Conservation (phyloP, 2,113 vertebrate species). For the Salvelinus fontinalis region DNA sequence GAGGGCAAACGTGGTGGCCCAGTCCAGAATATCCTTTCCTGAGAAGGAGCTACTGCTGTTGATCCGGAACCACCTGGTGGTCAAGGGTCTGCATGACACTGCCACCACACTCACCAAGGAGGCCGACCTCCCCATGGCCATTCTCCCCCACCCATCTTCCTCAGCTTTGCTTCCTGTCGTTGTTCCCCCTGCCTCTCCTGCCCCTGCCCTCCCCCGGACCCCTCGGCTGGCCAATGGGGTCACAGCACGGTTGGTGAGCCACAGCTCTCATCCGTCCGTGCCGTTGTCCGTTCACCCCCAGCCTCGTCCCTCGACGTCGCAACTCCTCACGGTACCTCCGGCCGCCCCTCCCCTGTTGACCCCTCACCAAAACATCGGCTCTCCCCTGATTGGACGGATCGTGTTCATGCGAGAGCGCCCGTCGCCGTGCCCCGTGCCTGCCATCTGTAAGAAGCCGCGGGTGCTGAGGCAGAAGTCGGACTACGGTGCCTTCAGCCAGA, state of each 20-base stretch:
- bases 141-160: slow-evolving; percentile 79
- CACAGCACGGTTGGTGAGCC: slow-evolving; percentile 77
- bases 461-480: slow-evolving; percentile 96
- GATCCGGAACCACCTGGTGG: slow-evolving; percentile 94
- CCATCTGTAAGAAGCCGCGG: slow-evolving; percentile 86
- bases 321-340: slow-evolving; percentile 70
- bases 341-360: slow-evolving; percentile 72
- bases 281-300: slow-evolving; percentile 67
- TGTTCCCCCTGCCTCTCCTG: slow-evolving; percentile 77
- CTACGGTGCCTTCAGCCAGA: slow-evolving; percentile 97
- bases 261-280: slow-evolving; percentile 72
- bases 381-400: slow-evolving; percentile 91
- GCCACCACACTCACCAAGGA: slow-evolving; percentile 88
- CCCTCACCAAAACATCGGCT: slow-evolving; percentile 78
- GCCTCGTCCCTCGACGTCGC: slow-evolving; percentile 78
- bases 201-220: slow-evolving; percentile 85
- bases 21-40: slow-evolving; percentile 93
- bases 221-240: slow-evolving; percentile 92
- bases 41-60: slow-evolving; percentile 95
- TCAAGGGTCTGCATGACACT: slow-evolving; percentile 92
- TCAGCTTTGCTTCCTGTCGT: slow-evolving; percentile 80
- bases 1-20: slow-evolving; percentile 96
- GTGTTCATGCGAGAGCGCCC: slow-evolving; percentile 92
- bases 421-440: slow-evolving; percentile 73
- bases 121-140: slow-evolving; percentile 92